These are phyloP conservation scores for Spisula subtruncata DNA, from an alignment of 2,888 invertebrate species.

Conservation along the genomic window DNA sequence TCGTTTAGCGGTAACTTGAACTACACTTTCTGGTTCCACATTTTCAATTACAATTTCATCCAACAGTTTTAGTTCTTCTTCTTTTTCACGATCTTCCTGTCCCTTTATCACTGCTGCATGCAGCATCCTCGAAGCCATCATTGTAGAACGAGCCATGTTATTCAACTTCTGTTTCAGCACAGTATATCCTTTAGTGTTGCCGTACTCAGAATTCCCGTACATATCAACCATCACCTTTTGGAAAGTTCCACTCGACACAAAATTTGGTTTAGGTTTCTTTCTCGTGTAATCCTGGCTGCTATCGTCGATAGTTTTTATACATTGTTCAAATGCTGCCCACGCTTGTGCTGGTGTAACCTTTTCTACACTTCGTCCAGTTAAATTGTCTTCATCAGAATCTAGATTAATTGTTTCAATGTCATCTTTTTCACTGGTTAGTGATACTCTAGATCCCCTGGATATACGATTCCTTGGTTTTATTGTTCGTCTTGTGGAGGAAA, in stretches of 20 bases:
- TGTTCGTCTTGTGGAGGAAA: constrained; percentile 32
- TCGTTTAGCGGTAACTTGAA: constrained; percentile 71
- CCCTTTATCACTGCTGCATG: constrained; percentile 51
- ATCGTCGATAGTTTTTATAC: constrained; percentile 76
- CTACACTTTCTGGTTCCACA: constrained; percentile 49
- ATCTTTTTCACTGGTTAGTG: constrained; percentile 58
- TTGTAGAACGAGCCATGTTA: constrained; percentile 67
- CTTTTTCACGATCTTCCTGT: constrained; percentile 54
- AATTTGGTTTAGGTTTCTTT: constrained; percentile 75
- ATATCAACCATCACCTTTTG: constrained; percentile 80
- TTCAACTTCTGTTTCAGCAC: constrained; percentile 73
- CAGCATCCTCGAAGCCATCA: constrained; percentile 65
- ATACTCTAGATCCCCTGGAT: constrained; percentile 53
- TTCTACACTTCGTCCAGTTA: constrained; percentile 29
- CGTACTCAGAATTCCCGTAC: constrained; percentile 79
- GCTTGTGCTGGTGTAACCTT: constrained; percentile 47
- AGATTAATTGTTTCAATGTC: constrained; percentile 49
- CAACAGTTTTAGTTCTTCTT: constrained; percentile 22
- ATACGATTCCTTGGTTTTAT: constrained; percentile 6
- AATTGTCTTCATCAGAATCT: constrained; percentile 61
- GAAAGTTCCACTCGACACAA: constrained; percentile 78
- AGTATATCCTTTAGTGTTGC: constrained; percentile 71
- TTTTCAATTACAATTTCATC: constrained; percentile 43
- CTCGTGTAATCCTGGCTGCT: constrained; percentile 66
- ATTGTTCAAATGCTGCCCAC: constrained; percentile 77